Base-by-base conservation (phyloP, 2,797 vertebrate species). In the Anniella stebbinsi region DNA sequence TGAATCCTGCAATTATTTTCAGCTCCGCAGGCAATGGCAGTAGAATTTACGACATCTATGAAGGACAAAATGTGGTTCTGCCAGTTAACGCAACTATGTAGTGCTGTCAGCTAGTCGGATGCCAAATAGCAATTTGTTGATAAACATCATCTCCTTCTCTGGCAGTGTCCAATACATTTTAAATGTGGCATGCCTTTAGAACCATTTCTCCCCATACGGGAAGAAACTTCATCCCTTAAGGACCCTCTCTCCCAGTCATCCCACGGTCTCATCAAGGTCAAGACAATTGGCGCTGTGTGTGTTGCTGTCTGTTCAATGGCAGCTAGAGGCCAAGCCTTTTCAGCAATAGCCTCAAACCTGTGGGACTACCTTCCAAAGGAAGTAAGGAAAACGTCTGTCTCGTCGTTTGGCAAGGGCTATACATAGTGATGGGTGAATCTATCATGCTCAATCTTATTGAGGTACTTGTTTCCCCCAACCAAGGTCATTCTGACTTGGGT, bases 61-160 rank as follows among this genome's bases (percentile, higher is more conserved):
- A 91, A 87, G 82, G 91, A 93, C 92, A 93, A 93, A 94, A 88
- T 94, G 92, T 76, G 78, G 89, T 92, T 93, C 87, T 90, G 92
- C 73, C 87, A 84, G 87, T 85, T 94, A 90, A 66, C 3, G 0
- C 57, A 0, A 0, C 78, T 91, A 72, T 86, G 92, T 83, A 87
- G 84, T 23, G 84, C 84, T 94, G 77, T 84, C 86, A 88, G 23
- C 88, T 92, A 92, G 66, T 18, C 60, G 51, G 73, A 92, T 45
- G 90, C n/a, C 75, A 94, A 94, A 93, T 87, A 88, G 41, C 80
- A 30, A 1, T 92, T 75, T 76, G 88, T 80, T 93, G 0, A 0
- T 86, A 92, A 94, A 94, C 78, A 87, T 25, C 72, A 70, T 72
- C 67, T 38, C 30, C 28, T 48, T 69, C 45, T 84, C 54, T 66